phyloP scores from a whole-genome alignment of 2,888 invertebrate species.

The Platycheirus rosarum region DNA sequence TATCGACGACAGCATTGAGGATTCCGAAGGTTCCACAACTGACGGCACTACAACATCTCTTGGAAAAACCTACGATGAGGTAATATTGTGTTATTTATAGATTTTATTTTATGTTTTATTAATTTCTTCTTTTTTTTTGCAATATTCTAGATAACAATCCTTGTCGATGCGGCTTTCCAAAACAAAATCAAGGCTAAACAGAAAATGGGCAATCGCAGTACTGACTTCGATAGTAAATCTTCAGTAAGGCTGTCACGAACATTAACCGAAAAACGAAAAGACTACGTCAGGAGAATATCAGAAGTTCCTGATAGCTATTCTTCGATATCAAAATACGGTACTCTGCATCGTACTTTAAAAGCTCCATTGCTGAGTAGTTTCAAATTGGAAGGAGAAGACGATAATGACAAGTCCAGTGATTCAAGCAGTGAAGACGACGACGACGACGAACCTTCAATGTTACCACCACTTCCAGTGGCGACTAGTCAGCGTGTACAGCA shows the following conservation, averaged over 20 bases:
- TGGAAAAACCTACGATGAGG: slow-evolving; percentile 77
- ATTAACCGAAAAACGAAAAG: slow-evolving; percentile 86
- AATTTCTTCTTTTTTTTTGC: slow-evolving; percentile 20
- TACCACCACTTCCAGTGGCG: slow-evolving; percentile 46
- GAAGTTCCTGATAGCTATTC: slow-evolving; percentile 83
- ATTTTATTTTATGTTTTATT: slow-evolving; percentile 3
- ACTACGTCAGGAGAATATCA: slow-evolving; percentile 86
- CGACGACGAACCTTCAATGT: slow-evolving; percentile 59
- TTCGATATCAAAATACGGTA: slow-evolving; percentile 76
- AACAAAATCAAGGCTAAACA: slow-evolving; percentile 73
- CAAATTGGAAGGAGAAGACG: slow-evolving; percentile 68
- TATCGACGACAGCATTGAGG: slow-evolving; percentile 75
- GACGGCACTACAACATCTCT: slow-evolving; percentile 73
- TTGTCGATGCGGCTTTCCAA: slow-evolving; percentile 77
- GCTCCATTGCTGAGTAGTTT: slow-evolving; percentile 74
- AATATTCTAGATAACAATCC: slow-evolving; percentile 75
- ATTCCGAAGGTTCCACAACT: slow-evolving; percentile 73
- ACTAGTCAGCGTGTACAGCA: slow-evolving; percentile 72
- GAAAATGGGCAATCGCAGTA: slow-evolving; percentile 72
- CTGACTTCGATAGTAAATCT: slow-evolving; percentile 68
- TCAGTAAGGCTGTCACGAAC: slow-evolving; percentile 82
- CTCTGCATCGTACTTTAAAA: slow-evolving; percentile 75
- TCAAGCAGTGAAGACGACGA: slow-evolving; percentile 48
- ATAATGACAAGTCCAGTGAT: slow-evolving; percentile 63
- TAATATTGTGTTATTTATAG: slow-evolving; percentile 56